Conservation (phyloP, 2,888 invertebrate genomes). For the Globia sparganii region DNA sequence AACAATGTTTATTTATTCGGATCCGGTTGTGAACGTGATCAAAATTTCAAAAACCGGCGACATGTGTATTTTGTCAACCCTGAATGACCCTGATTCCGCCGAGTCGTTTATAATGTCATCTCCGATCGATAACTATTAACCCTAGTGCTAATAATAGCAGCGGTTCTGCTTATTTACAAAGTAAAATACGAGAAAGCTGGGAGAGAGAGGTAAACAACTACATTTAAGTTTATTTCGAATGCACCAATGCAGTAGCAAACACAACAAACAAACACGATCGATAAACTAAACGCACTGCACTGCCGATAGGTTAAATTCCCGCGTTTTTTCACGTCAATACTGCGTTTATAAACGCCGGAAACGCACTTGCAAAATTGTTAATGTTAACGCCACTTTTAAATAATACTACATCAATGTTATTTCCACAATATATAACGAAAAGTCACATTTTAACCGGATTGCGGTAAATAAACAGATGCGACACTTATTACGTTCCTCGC, state of each 20-base stretch:
- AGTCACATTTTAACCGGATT: conserved; percentile 68
- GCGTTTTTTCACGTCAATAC: conserved; percentile 78
- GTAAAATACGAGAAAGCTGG: conserved; percentile 70
- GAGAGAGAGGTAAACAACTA: conserved; percentile 81
- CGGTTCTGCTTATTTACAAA: conserved; percentile 65
- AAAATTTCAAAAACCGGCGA: conserved; percentile 62
- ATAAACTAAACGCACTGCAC: conserved; percentile 80
- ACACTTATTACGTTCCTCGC: conserved; percentile 83
- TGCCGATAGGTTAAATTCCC: conserved; percentile 74
- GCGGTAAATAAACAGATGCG: conserved; percentile 75
- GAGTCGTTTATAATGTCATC: conserved; percentile 62
- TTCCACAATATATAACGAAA: conserved; percentile 53
- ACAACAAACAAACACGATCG: conserved; percentile 83
- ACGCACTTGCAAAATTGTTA: conserved; percentile 46
- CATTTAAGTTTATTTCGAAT: conserved; percentile 77
- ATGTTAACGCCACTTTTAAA: conserved; percentile 38
- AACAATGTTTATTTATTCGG: conserved; percentile 67
- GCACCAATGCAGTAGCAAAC: conserved; percentile 78
- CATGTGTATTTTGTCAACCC: conserved; percentile 56
- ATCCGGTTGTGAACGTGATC: conserved; percentile 73
- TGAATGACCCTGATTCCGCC: conserved; percentile 52
- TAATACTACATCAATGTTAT: conserved; percentile 40
- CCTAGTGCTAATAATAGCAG: conserved; percentile 72
- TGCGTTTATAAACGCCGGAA: conserved; percentile 55
- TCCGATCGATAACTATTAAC: conserved; percentile 74